These are phyloP conservation scores for Delichon dasypus DNA, from an alignment of 2,797 vertebrate species.

Conservation along the genomic window DNA sequence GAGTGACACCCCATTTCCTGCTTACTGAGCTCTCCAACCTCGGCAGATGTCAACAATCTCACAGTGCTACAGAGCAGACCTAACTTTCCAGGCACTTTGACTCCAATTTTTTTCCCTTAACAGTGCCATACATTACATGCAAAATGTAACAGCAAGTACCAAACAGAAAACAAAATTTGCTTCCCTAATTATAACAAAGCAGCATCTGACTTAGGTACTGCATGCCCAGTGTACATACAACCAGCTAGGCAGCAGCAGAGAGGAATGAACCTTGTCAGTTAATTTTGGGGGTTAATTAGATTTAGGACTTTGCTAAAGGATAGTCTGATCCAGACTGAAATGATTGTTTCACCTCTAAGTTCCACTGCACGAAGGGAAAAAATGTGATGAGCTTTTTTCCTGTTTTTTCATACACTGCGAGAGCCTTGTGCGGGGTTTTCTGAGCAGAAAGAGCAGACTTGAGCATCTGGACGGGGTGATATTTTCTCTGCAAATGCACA, in stretches of 20 bases:
- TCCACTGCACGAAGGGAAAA: conserved; percentile 18
- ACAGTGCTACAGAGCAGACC: conserved; percentile 83
- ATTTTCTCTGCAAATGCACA: conserved; percentile 76
- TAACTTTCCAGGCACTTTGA: conserved; percentile 83
- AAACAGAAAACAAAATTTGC: conserved; percentile 76
- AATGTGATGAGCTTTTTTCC: conserved; percentile 44
- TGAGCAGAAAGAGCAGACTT: conserved; percentile 72
- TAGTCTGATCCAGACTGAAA: conserved; percentile 24
- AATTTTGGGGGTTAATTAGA: conserved; percentile 69
- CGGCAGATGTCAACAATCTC: conserved; percentile 98
- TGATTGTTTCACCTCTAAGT: conserved; percentile 38
- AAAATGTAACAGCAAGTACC: conserved; percentile 79
- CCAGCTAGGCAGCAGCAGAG: conserved; percentile 16
- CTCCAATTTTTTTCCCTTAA: conserved; percentile 81
- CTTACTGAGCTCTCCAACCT: conserved; percentile 96
- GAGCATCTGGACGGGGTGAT: conserved; percentile 78
- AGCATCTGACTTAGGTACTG: conserved; percentile 43
- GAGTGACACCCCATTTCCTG: conserved; percentile 99
- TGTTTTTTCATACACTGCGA: conserved; percentile 14
- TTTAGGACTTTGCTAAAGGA: conserved; percentile 53
- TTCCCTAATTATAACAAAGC: conserved; percentile 71
- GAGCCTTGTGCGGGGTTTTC: conserved; percentile 50
- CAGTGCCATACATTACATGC: conserved; percentile 82
- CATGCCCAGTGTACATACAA: conserved; percentile 16
- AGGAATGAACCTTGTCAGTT: conserved; percentile 25